Percentiles rank a stretch among this genome's conserved stretches.
These are phyloP conservation scores for Spinus pinus DNA, from an alignment of 2,797 vertebrate species.

Conservation along the genomic window DNA sequence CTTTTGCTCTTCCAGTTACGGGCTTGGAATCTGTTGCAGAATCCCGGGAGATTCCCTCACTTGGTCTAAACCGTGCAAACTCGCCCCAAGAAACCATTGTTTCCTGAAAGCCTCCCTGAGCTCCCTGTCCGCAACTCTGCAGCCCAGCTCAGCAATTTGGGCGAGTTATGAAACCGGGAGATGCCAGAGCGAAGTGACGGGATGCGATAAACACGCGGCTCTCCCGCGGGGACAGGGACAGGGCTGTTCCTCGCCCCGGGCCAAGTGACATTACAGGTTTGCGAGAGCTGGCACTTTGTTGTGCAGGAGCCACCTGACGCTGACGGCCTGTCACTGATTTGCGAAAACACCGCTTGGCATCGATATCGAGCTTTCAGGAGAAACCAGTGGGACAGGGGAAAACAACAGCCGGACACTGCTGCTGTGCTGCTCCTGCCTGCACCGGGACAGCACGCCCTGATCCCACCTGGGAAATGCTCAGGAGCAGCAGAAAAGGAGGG, in stretches of 20 bases:
- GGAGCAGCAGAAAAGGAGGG: not conserved
- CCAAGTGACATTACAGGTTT: slow-evolving; percentile 60
- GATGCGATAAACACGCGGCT: slow-evolving; percentile 30
- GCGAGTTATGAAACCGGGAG: slow-evolving; percentile 36
- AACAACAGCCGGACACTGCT: slow-evolving; percentile 2
- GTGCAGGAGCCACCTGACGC: not conserved
- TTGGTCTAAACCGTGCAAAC: not conserved
- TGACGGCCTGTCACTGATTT: slow-evolving; percentile 63
- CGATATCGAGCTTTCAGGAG: slow-evolving; percentile 39
- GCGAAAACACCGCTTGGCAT: slow-evolving; percentile 45
- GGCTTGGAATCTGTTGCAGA: not conserved
- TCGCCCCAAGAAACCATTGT: not conserved
- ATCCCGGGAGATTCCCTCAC: not conserved
- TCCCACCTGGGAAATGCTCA: not conserved
- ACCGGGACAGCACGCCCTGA: not conserved
- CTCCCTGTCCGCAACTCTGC: not conserved
- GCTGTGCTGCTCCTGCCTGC: not conserved
- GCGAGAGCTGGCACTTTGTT: slow-evolving; percentile 42
- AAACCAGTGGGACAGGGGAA: slow-evolving; percentile 23
- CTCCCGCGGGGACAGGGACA: slow-evolving; percentile 5
- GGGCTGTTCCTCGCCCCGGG: slow-evolving; percentile 21
- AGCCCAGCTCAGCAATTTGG: slow-evolving; percentile 40
- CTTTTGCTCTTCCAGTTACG: not conserved
- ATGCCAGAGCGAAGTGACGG: not conserved
- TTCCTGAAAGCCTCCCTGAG: slow-evolving; percentile 19